Evolutionary conservation across 2,888 invertebrate species (phyloP).

Genomic region (Xestia xanthographa): DNA sequence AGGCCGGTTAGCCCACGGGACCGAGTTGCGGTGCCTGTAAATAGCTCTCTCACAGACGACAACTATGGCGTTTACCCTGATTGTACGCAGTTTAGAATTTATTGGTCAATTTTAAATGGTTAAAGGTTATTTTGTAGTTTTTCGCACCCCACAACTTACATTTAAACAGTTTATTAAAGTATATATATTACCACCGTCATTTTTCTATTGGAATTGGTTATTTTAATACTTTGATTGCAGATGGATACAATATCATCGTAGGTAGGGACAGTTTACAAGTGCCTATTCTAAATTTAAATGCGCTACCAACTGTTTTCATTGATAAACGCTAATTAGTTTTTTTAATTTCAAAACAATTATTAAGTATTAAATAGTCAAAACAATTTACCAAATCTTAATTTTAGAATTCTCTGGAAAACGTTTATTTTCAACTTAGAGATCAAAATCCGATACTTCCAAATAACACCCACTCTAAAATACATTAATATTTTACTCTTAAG

Average conservation of each 20-base stretch:
- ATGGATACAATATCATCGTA: not conserved
- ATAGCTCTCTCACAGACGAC: conserved; percentile 62
- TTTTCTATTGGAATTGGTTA: not conserved
- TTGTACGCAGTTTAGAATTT: conserved; percentile 53
- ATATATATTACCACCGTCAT: not conserved
- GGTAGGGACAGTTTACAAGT: not conserved
- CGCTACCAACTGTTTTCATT: not conserved
- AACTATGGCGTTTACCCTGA: conserved; percentile 58
- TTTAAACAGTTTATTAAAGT: not conserved
- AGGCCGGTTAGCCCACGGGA: conserved; percentile 63
- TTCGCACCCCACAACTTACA: not conserved
- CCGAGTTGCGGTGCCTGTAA: conserved; percentile 61
- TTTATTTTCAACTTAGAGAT: not conserved
- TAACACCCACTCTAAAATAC: not conserved
- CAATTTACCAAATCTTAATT: not conserved
- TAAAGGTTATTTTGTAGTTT: not conserved
- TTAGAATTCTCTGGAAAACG: not conserved
- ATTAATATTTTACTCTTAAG: too few species aligned
- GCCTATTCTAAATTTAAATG: not conserved
- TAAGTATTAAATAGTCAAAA: not conserved
- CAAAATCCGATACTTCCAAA: not conserved
- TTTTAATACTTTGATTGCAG: not conserved
- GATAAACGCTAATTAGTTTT: not conserved
- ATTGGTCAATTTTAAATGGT: conserved; percentile 29
- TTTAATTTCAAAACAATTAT: not conserved